phyloP scores from a whole-genome alignment of 1,140 invertebrate species.

The Apis dorsata region DNA sequence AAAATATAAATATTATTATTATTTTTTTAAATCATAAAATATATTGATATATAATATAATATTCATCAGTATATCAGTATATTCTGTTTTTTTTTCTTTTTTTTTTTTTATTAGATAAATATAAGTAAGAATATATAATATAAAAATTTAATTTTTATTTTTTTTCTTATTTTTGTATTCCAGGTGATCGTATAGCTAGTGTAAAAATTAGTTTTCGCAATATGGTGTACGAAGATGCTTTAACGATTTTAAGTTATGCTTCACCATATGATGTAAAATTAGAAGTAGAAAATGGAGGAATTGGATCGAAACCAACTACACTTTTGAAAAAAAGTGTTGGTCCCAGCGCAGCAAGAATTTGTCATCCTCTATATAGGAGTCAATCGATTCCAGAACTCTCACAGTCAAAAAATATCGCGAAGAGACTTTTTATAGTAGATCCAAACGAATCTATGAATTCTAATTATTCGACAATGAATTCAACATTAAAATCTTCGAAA shows the following conservation, averaged over 20 bases:
- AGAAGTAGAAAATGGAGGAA: constrained; percentile 83
- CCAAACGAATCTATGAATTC: constrained; percentile 75
- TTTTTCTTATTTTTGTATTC: constrained; percentile 37
- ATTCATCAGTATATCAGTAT: background rate
- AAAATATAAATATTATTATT: too few species aligned
- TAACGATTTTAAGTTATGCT: constrained; percentile 93
- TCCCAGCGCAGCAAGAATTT: constrained; percentile 80
- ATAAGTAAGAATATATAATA: background rate
- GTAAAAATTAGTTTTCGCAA: constrained; percentile 92
- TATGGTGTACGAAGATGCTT: constrained; percentile 94
- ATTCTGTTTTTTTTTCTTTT: background rate
- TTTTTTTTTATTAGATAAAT: background rate
- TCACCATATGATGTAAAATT: constrained; percentile 93
- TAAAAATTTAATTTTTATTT: background rate
- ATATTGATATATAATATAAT: too few species aligned
- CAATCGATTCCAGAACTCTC: constrained; percentile 85
- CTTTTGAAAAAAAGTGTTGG: constrained; percentile 78
- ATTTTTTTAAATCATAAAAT: too few species aligned
- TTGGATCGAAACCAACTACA: constrained; percentile 80
- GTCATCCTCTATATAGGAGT: constrained; percentile 85
- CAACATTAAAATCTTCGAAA: constrained; percentile 74
- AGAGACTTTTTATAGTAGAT: constrained; percentile 78
- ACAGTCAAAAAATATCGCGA: constrained; percentile 77
- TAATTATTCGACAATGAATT: constrained; percentile 78
- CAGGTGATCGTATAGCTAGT: constrained; percentile 92